Evolutionary conservation across 2,797 vertebrate genomes (phyloP).

Genomic region (Enteromius anoplus): DNA sequence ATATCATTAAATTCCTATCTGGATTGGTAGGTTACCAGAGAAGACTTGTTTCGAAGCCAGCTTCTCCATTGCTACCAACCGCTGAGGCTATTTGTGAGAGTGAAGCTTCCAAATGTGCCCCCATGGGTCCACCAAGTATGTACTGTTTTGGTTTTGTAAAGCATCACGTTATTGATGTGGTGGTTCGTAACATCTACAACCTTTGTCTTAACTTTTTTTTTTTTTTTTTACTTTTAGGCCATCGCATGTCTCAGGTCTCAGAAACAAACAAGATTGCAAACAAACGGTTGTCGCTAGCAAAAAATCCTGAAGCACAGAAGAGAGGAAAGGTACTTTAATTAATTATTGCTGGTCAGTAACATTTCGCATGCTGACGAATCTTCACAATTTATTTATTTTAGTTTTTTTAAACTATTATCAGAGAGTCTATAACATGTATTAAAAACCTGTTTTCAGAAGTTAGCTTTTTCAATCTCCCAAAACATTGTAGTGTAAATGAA

Average conservation of each 20-base stretch:
- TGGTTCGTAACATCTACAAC: neutral
- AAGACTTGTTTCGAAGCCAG: conserved; percentile 46
- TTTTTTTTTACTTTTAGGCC: conserved; percentile 66
- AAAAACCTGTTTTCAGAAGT: neutral
- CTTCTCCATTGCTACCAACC: conserved; percentile 34
- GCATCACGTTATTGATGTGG: neutral
- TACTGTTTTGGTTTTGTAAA: neutral
- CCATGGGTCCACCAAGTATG: conserved; percentile 48
- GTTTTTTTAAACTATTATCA: too few species aligned
- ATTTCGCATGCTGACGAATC: too few species aligned
- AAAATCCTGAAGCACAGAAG: conserved; percentile 79
- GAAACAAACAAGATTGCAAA: conserved; percentile 83
- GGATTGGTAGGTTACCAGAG: conserved; percentile 44
- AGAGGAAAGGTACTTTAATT: conserved; percentile 65
- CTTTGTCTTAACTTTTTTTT: neutral
- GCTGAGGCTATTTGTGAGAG: conserved; percentile 49
- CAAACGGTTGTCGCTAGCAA: conserved; percentile 85
- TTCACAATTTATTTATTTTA: neutral
- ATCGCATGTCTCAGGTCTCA: conserved; percentile 81
- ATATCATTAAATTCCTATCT: neutral
- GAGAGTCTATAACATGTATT: too few species aligned
- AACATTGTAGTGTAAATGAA: neutral
- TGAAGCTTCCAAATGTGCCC: conserved; percentile 52
- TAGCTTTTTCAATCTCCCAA: neutral
- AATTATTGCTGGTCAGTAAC: neutral